These are phyloP conservation scores for Protonibea diacanthus DNA, from an alignment of 2,797 vertebrate genomes.

Conservation along the genomic window DNA sequence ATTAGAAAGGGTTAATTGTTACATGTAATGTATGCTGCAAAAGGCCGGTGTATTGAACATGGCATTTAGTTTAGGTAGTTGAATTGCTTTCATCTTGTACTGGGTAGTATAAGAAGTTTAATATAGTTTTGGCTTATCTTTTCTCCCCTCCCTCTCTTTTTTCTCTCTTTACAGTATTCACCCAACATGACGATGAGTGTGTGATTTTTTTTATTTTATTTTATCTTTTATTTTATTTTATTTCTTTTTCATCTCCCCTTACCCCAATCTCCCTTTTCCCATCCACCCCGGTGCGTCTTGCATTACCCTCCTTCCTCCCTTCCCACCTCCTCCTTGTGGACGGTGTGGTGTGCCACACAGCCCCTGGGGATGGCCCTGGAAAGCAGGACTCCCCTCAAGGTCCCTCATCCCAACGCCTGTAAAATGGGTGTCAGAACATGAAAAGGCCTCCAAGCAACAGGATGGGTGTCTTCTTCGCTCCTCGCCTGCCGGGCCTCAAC, in stretches of 20 bases:
- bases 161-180: conserved; percentile 90
- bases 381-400: conserved; percentile 79
- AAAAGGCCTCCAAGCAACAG: conserved; percentile 74
- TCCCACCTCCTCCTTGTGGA: conserved; percentile 60
- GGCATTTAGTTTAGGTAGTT: conserved; percentile 57
- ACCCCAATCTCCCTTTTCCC: conserved; percentile 60
- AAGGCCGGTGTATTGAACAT: conserved; percentile 43
- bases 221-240: conserved; percentile 76
- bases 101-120: conserved; percentile 68
- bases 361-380: conserved; percentile 79
- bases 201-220: conserved; percentile 84
- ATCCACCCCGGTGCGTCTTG: conserved; percentile 70
- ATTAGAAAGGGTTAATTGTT: conserved; percentile 31
- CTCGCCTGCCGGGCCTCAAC: conserved; percentile 60
- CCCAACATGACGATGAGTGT: conserved; percentile 97
- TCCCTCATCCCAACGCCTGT: conserved; percentile 76
- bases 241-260: conserved; percentile 74
- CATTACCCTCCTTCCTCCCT: conserved; percentile 53
- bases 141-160: conserved; percentile 71
- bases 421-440: conserved; percentile 80
- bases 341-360: conserved; percentile 78
- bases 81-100: conserved; percentile 65
- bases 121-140: conserved; percentile 81
- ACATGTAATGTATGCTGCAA: conserved; percentile 43
- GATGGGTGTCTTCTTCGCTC: conserved; percentile 62